A percentile compares a stretch with the other conserved stretches of the same genome.
phyloP scores from a whole-genome alignment of 2,888 invertebrate genomes.

The Rhopalosiphum nymphaeae region DNA sequence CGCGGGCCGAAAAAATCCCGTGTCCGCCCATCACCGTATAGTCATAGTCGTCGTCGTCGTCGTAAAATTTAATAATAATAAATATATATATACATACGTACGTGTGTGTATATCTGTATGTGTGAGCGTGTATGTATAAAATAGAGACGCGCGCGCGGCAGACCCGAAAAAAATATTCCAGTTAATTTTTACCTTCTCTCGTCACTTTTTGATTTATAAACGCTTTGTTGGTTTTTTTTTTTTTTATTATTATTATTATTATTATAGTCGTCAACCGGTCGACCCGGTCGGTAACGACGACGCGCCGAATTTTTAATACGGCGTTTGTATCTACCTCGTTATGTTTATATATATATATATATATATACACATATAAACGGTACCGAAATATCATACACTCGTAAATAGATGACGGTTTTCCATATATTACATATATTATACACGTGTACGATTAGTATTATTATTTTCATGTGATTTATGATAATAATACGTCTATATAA shows the following conservation, averaged over 20 bases:
- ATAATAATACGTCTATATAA: background rate
- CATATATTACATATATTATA: background rate
- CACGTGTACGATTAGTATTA: background rate
- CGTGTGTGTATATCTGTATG: background rate
- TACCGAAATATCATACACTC: background rate
- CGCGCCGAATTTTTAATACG: slow-evolving; percentile 62
- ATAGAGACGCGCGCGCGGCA: slow-evolving; percentile 52
- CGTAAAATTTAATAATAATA: slow-evolving; percentile 39
- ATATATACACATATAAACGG: background rate
- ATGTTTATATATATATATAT: background rate
- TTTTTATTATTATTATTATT: background rate
- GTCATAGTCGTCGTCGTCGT: slow-evolving; percentile 31
- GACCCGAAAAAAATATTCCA: slow-evolving; percentile 61
- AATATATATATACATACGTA: background rate
- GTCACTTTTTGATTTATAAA: slow-evolving; percentile 65
- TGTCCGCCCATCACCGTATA: slow-evolving; percentile 58
- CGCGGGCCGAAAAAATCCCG: slow-evolving; percentile 50
- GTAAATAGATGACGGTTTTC: background rate
- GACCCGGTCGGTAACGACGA: slow-evolving; percentile 37
- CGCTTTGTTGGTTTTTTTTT: slow-evolving; percentile 59
- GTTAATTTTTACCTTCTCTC: slow-evolving; percentile 66
- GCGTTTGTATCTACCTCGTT: background rate
- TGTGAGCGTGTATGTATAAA: slow-evolving; percentile 38
- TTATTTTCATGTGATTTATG: background rate
- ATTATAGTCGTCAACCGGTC: slow-evolving; percentile 60